Conservation (phyloP, 2,797 vertebrate species). For the Oreochromis grahami region DNA sequence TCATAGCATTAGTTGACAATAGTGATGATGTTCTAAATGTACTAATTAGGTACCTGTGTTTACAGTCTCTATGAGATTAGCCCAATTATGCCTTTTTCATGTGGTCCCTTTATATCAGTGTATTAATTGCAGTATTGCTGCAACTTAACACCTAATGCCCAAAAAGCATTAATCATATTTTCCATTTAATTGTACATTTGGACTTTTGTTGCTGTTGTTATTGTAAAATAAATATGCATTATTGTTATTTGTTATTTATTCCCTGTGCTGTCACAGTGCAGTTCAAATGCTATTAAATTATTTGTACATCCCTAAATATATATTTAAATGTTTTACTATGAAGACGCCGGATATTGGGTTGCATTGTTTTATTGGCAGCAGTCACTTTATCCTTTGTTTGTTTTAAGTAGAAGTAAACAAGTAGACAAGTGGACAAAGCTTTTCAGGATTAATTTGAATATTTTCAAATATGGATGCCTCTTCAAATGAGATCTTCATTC, state of each 20-base stretch:
- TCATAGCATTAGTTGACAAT: background rate
- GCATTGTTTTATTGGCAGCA: background rate
- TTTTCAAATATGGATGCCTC: conserved; percentile 17
- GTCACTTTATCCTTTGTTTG: background rate
- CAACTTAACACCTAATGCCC: conserved; percentile 64
- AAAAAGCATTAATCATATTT: conserved; percentile 70
- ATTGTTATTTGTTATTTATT: conserved; percentile 67
- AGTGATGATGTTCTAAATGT: background rate
- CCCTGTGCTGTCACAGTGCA: conserved; percentile 57
- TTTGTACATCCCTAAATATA: conserved; percentile 38
- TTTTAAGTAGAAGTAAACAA: background rate
- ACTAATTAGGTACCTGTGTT: conserved; percentile 28
- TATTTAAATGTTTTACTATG: conserved; percentile 8
- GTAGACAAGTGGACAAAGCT: conserved; percentile 25
- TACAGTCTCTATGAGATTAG: conserved; percentile 46
- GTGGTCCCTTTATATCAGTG: conserved; percentile 43
- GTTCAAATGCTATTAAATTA: conserved; percentile 54
- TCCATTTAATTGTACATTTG: conserved; percentile 61
- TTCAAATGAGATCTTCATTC: conserved; percentile 50
- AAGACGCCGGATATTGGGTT: background rate
- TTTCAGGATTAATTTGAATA: background rate
- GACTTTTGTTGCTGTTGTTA: conserved; percentile 53
- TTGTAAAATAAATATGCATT: conserved; percentile 59
- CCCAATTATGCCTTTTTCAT: conserved; percentile 58
- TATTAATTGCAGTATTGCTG: conserved; percentile 71